Conservation (phyloP, 1,140 invertebrate species). For the Macrostomum lignano region DNA sequence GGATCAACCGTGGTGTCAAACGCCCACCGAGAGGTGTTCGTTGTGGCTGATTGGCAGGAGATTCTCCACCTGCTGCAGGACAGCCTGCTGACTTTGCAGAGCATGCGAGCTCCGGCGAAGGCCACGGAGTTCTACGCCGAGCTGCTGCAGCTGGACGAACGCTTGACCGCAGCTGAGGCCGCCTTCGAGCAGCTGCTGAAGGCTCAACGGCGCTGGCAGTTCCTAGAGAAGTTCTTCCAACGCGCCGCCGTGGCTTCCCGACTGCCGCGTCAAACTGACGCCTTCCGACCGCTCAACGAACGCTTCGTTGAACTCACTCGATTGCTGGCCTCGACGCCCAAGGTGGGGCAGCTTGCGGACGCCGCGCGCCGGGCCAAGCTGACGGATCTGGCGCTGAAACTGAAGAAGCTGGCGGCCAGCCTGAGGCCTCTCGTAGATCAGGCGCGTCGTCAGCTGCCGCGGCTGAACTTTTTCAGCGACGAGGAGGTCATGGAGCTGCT, state of each 20-base stretch:
- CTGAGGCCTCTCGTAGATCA: slow-evolving; percentile 13
- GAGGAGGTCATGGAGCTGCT: slow-evolving; percentile 18
- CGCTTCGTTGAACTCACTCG: too few species aligned
- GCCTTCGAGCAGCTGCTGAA: slow-evolving; percentile 14
- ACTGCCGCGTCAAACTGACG: slow-evolving; percentile 19
- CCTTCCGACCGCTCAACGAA: too few species aligned
- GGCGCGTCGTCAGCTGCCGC: slow-evolving; percentile 14
- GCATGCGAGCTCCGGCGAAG: slow-evolving; percentile 21
- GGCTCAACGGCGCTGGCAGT: slow-evolving; percentile 1
- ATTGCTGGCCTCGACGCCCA: slow-evolving; percentile 16
- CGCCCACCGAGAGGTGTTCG: neutral
- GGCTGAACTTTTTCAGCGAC: slow-evolving; percentile 23
- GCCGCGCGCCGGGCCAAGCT: slow-evolving; percentile 15
- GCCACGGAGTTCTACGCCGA: too few species aligned
- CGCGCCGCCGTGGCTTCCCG: slow-evolving; percentile 9
- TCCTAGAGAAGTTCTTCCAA: slow-evolving; percentile 1
- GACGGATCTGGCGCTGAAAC: too few species aligned
- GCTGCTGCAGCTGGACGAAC: slow-evolving; percentile 17
- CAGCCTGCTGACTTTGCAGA: slow-evolving; percentile 15
- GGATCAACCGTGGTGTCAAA: slow-evolving; percentile 13
- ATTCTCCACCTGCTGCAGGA: slow-evolving; percentile 11
- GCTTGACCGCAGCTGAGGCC: too few species aligned
- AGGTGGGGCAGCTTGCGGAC: slow-evolving; percentile 14
- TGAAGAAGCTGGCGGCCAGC: too few species aligned
- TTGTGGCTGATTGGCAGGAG: neutral